Conservation (phyloP, 2,888 invertebrate species). For the Leptinotarsa rubiginosa region DNA sequence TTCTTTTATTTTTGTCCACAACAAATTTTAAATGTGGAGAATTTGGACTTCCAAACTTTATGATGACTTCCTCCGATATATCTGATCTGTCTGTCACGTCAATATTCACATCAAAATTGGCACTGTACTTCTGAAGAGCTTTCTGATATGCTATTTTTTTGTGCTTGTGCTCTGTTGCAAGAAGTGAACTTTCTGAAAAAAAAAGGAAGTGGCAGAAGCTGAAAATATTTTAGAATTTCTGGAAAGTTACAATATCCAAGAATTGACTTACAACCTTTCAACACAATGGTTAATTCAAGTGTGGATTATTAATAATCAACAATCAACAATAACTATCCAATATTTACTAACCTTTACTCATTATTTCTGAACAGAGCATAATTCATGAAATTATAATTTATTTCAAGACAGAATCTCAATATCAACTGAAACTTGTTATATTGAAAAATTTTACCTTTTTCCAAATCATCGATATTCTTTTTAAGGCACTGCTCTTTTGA, state of each 20-base stretch:
- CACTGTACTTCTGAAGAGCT: slow-evolving; percentile 11
- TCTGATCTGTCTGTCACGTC: slow-evolving; percentile 13
- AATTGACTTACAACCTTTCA: too few relatives aligned
- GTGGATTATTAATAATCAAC: not conserved
- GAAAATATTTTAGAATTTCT: too few relatives aligned
- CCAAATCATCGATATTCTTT: slow-evolving; percentile 1
- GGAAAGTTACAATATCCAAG: too few relatives aligned
- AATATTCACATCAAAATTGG: slow-evolving; percentile 15
- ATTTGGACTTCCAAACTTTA: slow-evolving; percentile 3
- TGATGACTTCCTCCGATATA: not conserved
- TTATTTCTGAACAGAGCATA: not conserved
- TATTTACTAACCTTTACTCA: too few relatives aligned
- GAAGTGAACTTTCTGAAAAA: slow-evolving; percentile 11
- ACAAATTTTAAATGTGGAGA: not conserved
- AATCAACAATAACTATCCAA: too few relatives aligned
- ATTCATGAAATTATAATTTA: not conserved
- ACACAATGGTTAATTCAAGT: too few relatives aligned
- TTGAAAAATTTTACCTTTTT: slow-evolving; percentile 6
- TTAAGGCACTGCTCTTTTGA: not conserved
- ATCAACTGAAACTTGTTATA: not conserved
- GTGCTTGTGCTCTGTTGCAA: slow-evolving; percentile 2
- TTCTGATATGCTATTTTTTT: slow-evolving; percentile 21
- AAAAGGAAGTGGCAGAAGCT: not conserved
- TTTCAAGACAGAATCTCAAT: too few relatives aligned
- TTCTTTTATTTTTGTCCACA: slow-evolving; percentile 5